Evolutionary conservation across 1,140 invertebrate genomes (phyloP).

Genomic region (Caligus rogercresseyi): DNA sequence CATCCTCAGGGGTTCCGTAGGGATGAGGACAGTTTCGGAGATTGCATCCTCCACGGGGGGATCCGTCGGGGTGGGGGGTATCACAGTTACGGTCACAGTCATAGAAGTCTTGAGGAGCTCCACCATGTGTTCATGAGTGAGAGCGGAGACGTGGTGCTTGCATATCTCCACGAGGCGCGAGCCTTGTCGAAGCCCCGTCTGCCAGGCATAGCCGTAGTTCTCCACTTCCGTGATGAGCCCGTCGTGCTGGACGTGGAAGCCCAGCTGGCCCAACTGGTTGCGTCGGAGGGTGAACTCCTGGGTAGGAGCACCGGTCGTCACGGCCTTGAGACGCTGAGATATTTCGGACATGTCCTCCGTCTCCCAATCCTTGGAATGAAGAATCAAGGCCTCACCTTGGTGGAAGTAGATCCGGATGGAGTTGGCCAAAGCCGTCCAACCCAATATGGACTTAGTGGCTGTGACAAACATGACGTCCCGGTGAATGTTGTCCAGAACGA

Average conservation of each 20-base stretch:
- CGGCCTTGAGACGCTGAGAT: conserved; percentile 45
- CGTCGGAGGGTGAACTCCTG: conserved; percentile 53
- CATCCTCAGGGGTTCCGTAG: conserved; percentile 24
- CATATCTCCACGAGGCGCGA: conserved; percentile 81
- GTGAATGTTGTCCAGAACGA: conserved; percentile 61
- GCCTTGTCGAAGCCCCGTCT: conserved; percentile 71
- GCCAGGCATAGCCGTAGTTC: conserved; percentile 61
- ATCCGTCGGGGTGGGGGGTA: conserved; percentile 50
- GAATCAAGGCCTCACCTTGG: conserved; percentile 16
- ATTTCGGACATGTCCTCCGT: conserved; percentile 58
- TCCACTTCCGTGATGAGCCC: conserved; percentile 88
- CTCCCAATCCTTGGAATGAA: conserved; percentile 34
- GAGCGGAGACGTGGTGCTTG: conserved; percentile 66
- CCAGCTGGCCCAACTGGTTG: conserved; percentile 65
- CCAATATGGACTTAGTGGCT: conserved; percentile 22
- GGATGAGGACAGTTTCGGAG: conserved; percentile 48
- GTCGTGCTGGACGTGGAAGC: conserved; percentile 88
- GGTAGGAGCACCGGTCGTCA: conserved; percentile 51
- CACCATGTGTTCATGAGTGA: conserved; percentile 82
- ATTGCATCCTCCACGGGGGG: conserved; percentile 47
- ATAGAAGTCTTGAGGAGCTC: conserved; percentile 76
- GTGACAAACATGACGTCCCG: conserved; percentile 43
- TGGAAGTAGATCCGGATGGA: conserved; percentile 23
- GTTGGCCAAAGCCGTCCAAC: conserved; percentile 24
- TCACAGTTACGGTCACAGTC: conserved; percentile 61